phyloP scores from a whole-genome alignment of 2,113 vertebrate genomes.

The Pituophis catenifer region DNA sequence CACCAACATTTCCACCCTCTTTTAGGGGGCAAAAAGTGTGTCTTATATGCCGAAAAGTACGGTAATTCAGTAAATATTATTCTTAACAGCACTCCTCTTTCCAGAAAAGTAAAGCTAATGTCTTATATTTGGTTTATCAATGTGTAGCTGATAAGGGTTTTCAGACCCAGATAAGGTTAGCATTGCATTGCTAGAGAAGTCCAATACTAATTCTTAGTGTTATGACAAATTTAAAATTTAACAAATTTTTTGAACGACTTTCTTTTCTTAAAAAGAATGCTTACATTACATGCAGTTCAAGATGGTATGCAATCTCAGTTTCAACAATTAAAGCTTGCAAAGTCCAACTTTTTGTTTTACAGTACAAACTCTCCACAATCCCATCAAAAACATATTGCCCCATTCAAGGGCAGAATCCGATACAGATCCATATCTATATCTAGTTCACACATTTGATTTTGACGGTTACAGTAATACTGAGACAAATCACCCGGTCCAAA shows the following conservation, averaged over 20 bases:
- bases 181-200: accelerated
- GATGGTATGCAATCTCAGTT: neutral
- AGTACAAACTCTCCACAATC: neutral
- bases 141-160: neutral
- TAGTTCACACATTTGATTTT: neutral
- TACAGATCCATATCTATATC: neutral
- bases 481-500: neutral
- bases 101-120: neutral
- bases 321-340: neutral
- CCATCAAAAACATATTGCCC: neutral
- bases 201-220: neutral
- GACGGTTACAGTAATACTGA: neutral
- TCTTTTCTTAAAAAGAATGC: neutral
- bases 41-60: too few relatives aligned
- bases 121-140: conserved; percentile 1
- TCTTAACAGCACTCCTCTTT: neutral
- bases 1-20: too few relatives aligned
- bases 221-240: neutral
- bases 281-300: neutral
- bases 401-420: neutral
- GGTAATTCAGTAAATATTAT: conserved; percentile 3
- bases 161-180: neutral
- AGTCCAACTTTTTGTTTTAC: neutral
- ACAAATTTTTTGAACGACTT: neutral
- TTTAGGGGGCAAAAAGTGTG: too few relatives aligned